Evolutionary conservation across 2,113 vertebrate species (phyloP), one percentile per base, ranked within the genome.

Genomic region (Myotis yumanensis): DNA sequence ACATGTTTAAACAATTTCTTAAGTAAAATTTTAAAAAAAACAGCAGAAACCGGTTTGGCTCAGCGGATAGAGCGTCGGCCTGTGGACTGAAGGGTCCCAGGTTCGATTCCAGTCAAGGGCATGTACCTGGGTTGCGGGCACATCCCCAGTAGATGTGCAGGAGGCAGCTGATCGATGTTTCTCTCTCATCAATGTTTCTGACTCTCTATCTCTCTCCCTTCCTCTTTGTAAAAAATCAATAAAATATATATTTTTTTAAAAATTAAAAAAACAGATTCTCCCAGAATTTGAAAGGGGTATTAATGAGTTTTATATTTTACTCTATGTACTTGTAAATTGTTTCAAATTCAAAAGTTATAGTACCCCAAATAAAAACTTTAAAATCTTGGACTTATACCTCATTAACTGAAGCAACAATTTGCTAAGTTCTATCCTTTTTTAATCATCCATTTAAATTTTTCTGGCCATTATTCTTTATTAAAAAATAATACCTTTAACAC

Each of bases 391-490:
- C 28, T 75, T 35, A 57, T 28, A 48, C 18, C n/a, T 93, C 18
- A 69, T 57, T 69, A 57, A 92, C 43, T 79, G n/a, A 93, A 90
- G 35, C 77, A 92, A 57, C 48, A 64, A 86, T 91, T 95, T 83
- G 82, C 57, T 89, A 89, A 85, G 52, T 17, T 81, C n/a, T 84
- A 72, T 68, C 54, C 2, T 92, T 12, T 93, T 15, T 52, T 69
- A 91, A 93, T 85, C 57, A 79, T 54, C 88, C 23, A 16, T 77
- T 82, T 85, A 77, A 85, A 87, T 52, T 23, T 77, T 54, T 88
- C 28, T 68, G 9, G 18, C 11, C 79, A 93, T 88, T 91, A 59
- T 32, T 91, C 35, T 73, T 37, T 62, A 80, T 81, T 93, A 30
- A 73, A 68, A 76, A 93, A 77, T 32, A 16, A 79, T 86, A 86